A percentile compares a stretch with the other conserved stretches of the same genome.
These are phyloP conservation scores for Ischnus inquisitorius DNA, from an alignment of 2,888 invertebrate genomes.

Conservation along the genomic window DNA sequence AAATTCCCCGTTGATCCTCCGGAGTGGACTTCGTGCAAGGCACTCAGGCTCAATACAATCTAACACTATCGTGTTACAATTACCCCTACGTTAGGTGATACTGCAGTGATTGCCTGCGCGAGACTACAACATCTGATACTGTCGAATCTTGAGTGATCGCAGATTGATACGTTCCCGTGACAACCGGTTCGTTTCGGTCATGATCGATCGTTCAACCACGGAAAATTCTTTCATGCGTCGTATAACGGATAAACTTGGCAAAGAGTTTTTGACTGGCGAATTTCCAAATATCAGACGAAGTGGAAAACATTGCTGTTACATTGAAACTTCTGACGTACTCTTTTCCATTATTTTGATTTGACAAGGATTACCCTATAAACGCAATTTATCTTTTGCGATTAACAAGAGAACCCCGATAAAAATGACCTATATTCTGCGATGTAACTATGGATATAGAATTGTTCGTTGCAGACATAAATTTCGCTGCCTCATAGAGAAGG, in stretches of 20 bases:
- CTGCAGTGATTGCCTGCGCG: not conserved
- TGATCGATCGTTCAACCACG: not conserved
- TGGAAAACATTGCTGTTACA: slow-evolving; percentile 26
- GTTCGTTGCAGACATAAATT: too few relatives aligned
- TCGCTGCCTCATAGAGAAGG: too few relatives aligned
- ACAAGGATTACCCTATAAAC: not conserved
- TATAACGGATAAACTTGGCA: slow-evolving; percentile 29
- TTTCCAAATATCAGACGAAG: slow-evolving; percentile 13
- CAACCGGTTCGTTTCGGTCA: not conserved
- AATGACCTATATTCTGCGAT: too few relatives aligned
- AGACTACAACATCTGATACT: not conserved
- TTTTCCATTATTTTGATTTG: not conserved
- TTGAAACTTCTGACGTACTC: slow-evolving; percentile 4
- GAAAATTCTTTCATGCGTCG: slow-evolving; percentile 12
- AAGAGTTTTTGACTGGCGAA: slow-evolving; percentile 15
- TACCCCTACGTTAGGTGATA: not conserved
- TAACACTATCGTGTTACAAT: not conserved
- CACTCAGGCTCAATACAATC: slow-evolving; percentile 48
- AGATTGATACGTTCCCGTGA: not conserved
- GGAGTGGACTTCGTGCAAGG: slow-evolving; percentile 37
- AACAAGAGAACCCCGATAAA: too few relatives aligned
- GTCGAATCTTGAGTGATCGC: not conserved
- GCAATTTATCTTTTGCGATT: too few relatives aligned
- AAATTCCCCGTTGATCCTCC: slow-evolving; percentile 53
- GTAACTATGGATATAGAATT: too few relatives aligned